A percentile compares a stretch with the other conserved stretches of the same genome.
Evolutionary conservation across 2,888 invertebrate species (phyloP).

Genomic region (Hemistola chrysoprasaria): DNA sequence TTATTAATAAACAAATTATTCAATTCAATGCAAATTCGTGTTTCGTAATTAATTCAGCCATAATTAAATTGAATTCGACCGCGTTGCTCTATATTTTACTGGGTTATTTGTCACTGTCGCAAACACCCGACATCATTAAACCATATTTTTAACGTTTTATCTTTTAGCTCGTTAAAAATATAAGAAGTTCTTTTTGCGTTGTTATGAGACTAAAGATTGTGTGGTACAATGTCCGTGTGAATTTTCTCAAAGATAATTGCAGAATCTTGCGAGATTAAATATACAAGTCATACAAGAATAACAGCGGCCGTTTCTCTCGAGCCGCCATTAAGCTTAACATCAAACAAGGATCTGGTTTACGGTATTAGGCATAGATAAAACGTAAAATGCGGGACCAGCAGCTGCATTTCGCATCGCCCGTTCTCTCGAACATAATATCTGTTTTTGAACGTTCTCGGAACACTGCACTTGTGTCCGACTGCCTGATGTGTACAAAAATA

Average conservation of each 20-base stretch:
- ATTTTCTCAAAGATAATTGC: too few species aligned
- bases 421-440: conserved; percentile 40
- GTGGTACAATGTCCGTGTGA: too few species aligned
- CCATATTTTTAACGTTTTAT: conserved; percentile 1
- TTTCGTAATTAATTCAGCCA: conserved; percentile 26
- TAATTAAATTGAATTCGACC: conserved; percentile 8
- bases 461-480: conserved; percentile 65
- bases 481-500: conserved; percentile 57
- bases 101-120: conserved; percentile 12
- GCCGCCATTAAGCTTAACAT: conserved; percentile 13
- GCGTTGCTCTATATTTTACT: conserved; percentile 9
- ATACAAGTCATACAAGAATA: conserved; percentile 3
- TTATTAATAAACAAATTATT: conserved; percentile 9
- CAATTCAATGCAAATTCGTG: conserved; percentile 31
- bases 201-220: too few species aligned
- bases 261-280: too few species aligned
- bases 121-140: too few species aligned
- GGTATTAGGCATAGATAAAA: conserved; percentile 8
- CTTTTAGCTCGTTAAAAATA: too few species aligned
- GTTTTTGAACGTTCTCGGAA: conserved; percentile 65
- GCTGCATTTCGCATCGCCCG: conserved; percentile 49
- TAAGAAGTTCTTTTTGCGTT: too few species aligned
- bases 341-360: conserved; percentile 11
- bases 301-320: background rate
- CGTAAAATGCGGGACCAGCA: conserved; percentile 27